phyloP scores from a whole-genome alignment of 2,113 vertebrate genomes.

The Xenopus borealis region DNA sequence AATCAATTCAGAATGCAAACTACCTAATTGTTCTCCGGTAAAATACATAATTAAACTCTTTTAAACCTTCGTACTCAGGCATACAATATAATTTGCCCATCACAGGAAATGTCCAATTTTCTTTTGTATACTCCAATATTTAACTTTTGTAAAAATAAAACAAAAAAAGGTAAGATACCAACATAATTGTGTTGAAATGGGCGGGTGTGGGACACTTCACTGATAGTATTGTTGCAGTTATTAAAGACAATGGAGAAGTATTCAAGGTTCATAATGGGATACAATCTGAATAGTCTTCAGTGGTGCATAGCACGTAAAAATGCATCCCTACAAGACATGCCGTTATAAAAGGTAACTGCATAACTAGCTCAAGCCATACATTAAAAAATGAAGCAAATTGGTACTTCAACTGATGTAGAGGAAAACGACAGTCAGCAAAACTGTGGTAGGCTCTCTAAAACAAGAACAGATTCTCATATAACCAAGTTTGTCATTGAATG shows the following conservation, averaged over 20 bases:
- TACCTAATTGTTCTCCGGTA: neutral
- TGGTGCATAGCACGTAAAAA: neutral
- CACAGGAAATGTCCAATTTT: neutral
- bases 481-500: conserved; percentile 5
- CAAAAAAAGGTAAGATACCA: neutral
- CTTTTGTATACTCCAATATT: neutral
- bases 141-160: conserved; percentile 4
- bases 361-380: no score
- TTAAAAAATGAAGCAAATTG: neutral
- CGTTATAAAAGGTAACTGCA: no score
- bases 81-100: conserved; percentile 3
- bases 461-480: neutral
- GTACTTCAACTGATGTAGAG: neutral
- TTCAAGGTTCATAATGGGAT: neutral
- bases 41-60: conserved; percentile 6
- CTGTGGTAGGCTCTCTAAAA: neutral
- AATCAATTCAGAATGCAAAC: conserved; percentile 4
- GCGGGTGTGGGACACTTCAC: neutral
- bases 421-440: neutral
- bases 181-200: neutral
- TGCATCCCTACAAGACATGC: neutral
- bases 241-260: neutral
- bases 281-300: neutral
- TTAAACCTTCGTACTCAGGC: neutral
- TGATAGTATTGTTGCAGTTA: conserved; percentile 1